These are phyloP conservation scores for Ammodytes dubius DNA, from an alignment of 2,113 vertebrate species.

Conservation along the genomic window DNA sequence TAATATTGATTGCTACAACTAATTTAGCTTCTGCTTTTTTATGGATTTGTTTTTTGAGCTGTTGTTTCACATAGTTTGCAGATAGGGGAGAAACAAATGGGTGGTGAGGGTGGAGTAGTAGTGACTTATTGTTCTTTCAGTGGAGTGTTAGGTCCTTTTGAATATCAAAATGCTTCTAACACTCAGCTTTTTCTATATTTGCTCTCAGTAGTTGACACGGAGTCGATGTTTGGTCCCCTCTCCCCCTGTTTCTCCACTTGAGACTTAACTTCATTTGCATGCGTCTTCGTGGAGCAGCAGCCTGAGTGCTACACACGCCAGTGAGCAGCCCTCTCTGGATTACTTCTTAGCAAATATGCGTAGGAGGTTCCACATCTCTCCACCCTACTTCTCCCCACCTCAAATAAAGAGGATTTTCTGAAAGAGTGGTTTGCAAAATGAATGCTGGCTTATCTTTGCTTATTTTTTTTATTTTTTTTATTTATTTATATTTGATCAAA, in stretches of 20 bases:
- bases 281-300: slow-evolving; percentile 67
- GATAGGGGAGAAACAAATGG: slow-evolving; percentile 6
- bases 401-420: slow-evolving; percentile 63
- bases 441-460: slow-evolving; percentile 46
- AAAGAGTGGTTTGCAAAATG: slow-evolving; percentile 55
- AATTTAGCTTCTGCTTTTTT: slow-evolving; percentile 11
- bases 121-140: slow-evolving; percentile 42
- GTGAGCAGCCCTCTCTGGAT: slow-evolving; percentile 72
- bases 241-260: slow-evolving; percentile 60
- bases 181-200: slow-evolving; percentile 64
- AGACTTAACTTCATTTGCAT: slow-evolving; percentile 76
- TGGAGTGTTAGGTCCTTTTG: slow-evolving; percentile 28
- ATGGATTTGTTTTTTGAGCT: slow-evolving; percentile 3
- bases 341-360: slow-evolving; percentile 56
- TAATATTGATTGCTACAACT: slow-evolving; percentile 32
- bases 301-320: slow-evolving; percentile 58
- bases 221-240: slow-evolving; percentile 58
- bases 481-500: slow-evolving; percentile 19
- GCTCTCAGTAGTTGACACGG: slow-evolving; percentile 57
- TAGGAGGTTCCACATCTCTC: slow-evolving; percentile 60
- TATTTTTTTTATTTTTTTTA: slow-evolving; percentile 1
- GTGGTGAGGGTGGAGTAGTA: background rate
- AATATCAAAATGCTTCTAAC: slow-evolving; percentile 56
- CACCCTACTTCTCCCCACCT: slow-evolving; percentile 34
- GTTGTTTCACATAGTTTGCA: slow-evolving; percentile 26